These are phyloP conservation scores for Temnothorax ravouxi DNA, from an alignment of 2,888 invertebrate genomes.

Conservation along the genomic window DNA sequence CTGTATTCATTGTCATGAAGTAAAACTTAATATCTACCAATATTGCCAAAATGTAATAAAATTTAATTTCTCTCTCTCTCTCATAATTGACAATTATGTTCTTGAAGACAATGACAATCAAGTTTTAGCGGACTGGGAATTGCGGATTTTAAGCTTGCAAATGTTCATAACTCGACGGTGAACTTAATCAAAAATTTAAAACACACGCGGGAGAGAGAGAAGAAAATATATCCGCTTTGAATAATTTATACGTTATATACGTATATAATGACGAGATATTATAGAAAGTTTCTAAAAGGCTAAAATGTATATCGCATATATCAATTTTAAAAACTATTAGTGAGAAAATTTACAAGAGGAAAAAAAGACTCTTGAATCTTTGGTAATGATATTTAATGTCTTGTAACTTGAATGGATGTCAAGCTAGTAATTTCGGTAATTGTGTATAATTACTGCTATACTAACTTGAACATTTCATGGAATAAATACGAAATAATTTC, in stretches of 20 bases:
- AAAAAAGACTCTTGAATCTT: neutral
- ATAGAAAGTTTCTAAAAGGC: neutral
- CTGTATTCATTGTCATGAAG: neutral
- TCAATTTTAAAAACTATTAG: neutral
- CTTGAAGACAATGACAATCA: neutral
- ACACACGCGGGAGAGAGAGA: neutral
- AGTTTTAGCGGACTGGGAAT: neutral
- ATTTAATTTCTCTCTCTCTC: too few relatives aligned
- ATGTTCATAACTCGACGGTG: conserved; percentile 1
- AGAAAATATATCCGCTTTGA: conserved; percentile 9
- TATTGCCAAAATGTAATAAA: neutral
- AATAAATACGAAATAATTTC: neutral
- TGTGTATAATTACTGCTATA: neutral
- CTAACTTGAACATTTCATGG: neutral
- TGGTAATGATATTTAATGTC: neutral
- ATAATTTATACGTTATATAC: conserved; percentile 24
- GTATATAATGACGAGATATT: neutral
- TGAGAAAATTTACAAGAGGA: neutral
- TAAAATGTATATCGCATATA: neutral
- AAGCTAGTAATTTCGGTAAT: neutral
- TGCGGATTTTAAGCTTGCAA: conserved; percentile 1
- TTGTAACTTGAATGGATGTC: neutral
- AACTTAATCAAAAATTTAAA: conserved; percentile 46
- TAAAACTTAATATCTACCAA: neutral
- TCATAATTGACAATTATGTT: neutral